A percentile compares a stretch with the other conserved stretches of the same genome.
phyloP scores from a whole-genome alignment of 2,797 vertebrate genomes.

The Toxotes lorentzi region DNA sequence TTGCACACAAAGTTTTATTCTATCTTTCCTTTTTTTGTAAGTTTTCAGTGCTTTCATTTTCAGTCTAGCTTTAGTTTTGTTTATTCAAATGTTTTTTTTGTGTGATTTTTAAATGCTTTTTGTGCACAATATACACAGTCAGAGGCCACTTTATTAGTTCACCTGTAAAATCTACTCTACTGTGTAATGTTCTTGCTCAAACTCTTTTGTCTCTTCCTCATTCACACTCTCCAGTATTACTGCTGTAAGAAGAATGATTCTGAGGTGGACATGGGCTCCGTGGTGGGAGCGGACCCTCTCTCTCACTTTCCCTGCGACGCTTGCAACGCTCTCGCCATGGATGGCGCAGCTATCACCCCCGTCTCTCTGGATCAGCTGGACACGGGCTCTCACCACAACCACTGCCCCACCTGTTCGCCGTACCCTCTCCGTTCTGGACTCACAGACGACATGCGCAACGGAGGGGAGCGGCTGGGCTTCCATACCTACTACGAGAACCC shows the following conservation, averaged over 20 bases:
- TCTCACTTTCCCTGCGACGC: slow-evolving; percentile 91
- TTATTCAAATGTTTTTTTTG: background rate
- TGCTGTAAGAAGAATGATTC: slow-evolving; percentile 95
- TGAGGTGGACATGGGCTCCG: slow-evolving; percentile 85
- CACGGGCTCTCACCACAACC: slow-evolving; percentile 64
- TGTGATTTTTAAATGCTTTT: background rate
- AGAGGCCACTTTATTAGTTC: too few species aligned
- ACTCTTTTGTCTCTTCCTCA: background rate
- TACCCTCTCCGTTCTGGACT: slow-evolving; percentile 86
- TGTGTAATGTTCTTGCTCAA: background rate
- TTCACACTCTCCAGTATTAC: slow-evolving; percentile 88
- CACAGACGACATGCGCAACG: slow-evolving; percentile 89
- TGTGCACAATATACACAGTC: background rate
- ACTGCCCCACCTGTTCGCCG: slow-evolving; percentile 90
- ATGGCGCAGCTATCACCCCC: slow-evolving; percentile 83
- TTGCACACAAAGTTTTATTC: background rate
- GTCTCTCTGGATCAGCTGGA: slow-evolving; percentile 78
- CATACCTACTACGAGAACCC: slow-evolving; percentile 90
- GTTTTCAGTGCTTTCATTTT: background rate
- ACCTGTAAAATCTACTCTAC: background rate
- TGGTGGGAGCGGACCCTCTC: slow-evolving; percentile 73
- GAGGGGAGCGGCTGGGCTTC: slow-evolving; percentile 90
- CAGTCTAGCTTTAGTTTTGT: background rate
- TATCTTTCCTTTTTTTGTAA: background rate
- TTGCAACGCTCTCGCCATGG: slow-evolving; percentile 89